Base-by-base conservation (phyloP, 1,140 invertebrate genomes). In the Sitodiplosis mosellana region DNA sequence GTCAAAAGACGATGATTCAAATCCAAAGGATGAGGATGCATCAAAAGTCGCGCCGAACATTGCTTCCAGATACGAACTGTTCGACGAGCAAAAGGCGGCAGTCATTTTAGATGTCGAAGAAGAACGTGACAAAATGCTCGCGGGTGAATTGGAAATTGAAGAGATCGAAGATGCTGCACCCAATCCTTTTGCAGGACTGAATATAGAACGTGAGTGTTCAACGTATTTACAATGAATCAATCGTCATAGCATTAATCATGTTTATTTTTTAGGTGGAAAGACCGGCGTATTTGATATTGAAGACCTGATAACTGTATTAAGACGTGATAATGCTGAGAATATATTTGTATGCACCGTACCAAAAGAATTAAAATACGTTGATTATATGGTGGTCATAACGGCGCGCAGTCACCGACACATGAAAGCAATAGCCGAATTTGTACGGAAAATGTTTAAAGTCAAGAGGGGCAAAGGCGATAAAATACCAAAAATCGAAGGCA, bases 221-320 rank as follows among this genome's bases (percentile, higher is more conserved):
- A 67, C 66, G 33, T 60, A 72, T 64, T 61, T 50, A 22, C 36
- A 51, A 34, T 4, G 40, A 36, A 22, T 45, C 19, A 36, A 27
- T 44, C 33, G 48, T 48, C 47, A 49, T 3, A 48, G 46, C 12
- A 49, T 33, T 22, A 33, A 40, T 55, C 42, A 37, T 48, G 45
- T 12, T 46, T 33, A 27, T 51, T 53, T 72, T 69, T 19, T 54
- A 91, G 87, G 80, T 58, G 88, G 87, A 1, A 56, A 72, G 48
- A 73, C 59, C 52, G 87, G 87, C 18, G 87, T 91, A 1, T 90
- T 79, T 64, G 87, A 92, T 56, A 73, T 94, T 33, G 81, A 89
- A 62, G 85, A 94, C 50, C 61, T 95, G 21, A 75, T 93, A 0
- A 71, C 79, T 14, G 58, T 89, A 37, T 63, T 96, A 15, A 69